Base-by-base conservation (phyloP, 2,888 invertebrate species). In the Leptura quadrifasciata region DNA sequence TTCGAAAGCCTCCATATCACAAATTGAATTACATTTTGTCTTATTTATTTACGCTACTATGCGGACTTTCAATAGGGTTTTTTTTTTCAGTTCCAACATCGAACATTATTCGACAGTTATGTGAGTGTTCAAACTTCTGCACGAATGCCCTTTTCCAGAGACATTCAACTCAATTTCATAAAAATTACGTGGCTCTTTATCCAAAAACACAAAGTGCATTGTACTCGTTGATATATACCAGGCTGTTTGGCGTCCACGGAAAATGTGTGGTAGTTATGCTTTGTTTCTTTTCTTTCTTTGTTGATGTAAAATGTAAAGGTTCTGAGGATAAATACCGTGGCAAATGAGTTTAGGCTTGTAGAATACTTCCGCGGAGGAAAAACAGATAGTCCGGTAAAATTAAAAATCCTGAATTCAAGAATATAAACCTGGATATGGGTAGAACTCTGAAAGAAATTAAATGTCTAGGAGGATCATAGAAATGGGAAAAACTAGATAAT, bases 131-230 rank as follows among this genome's bases (percentile, higher is more conserved):
- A 60, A 60, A 27, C 15, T 60, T 27, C 9, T 60, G 9, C 17
- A 17, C 24, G 21, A 15, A 27, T 60, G 31, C 27, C 15, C 17
- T 27, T 60, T 12, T 60, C 15, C 60, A 60, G 31, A 60, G 60
- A 27, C 31, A 12, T 60, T 27, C 60, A 27, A 12, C 27, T 21
- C 60, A 21, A 60, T 60, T 60, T 60, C 24, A 27, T n/a, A 60
- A 60, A 60, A 60, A 60, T 60, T 17, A 60, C 8, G 5, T 12
- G 60, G 17, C 9, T 60, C 27, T 27, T 60, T 60, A 5, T 27
- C n/a, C 60, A 27, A 27, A n/a, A 10, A 27, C 24, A 60, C 60
- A 60, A 24, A 57, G 57, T n/a, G 31, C n/a, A 27, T 27, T 60
- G 60, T 60, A 24, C n/a, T 15, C 24, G 60, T 0, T 31, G 5